Conservation (phyloP, 2,888 invertebrate species). For the Agelastica alni region DNA sequence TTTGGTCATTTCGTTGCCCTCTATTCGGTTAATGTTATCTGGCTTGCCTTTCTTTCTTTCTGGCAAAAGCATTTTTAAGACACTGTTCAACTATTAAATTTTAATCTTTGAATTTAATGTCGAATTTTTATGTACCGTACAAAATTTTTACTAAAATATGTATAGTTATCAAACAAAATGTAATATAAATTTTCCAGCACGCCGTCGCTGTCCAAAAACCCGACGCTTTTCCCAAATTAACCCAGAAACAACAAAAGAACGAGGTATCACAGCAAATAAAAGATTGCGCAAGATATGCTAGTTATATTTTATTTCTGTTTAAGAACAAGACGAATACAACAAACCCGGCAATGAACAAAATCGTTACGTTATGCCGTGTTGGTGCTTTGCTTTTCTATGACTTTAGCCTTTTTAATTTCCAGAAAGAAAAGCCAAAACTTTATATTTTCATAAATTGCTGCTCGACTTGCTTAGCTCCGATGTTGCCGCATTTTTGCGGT, state of each 20-base stretch:
- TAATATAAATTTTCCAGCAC: no score
- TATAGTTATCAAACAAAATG: no score
- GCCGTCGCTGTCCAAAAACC: background rate
- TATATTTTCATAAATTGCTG: conserved; percentile 17
- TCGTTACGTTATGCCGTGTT: background rate
- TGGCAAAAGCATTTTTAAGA: no score
- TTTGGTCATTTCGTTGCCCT: no score
- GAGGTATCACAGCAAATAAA: conserved; percentile 17
- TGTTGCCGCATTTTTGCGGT: background rate
- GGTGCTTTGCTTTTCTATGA: conserved; percentile 10
- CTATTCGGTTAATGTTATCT: no score
- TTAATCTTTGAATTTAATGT: no score
- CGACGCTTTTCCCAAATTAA: conserved; percentile 11
- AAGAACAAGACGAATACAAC: background rate
- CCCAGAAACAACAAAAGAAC: conserved; percentile 15
- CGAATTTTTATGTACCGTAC: no score
- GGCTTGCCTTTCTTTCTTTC: no score
- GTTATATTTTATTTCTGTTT: conserved; percentile 18
- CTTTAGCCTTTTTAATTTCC: conserved; percentile 12
- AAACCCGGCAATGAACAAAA: background rate
- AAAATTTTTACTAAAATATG: no score
- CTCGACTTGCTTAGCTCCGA: background rate
- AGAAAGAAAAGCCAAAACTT: conserved; percentile 9
- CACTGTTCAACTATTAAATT: no score
- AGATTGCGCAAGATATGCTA: conserved; percentile 5